Evolutionary conservation across 2,797 vertebrate species (phyloP).

Genomic region (Silurus lanzhouensis): DNA sequence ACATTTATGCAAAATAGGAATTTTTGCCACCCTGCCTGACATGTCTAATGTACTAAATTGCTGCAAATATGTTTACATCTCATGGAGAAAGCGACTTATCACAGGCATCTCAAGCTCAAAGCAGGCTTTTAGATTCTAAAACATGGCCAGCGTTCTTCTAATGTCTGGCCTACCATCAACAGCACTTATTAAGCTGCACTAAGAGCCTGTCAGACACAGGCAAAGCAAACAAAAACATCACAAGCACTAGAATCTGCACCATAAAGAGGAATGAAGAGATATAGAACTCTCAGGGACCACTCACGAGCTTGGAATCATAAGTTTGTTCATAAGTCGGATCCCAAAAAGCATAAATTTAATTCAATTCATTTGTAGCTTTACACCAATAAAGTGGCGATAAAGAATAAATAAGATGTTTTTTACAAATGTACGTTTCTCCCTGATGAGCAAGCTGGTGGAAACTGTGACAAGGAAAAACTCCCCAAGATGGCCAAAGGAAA

Average conservation of each 20-base stretch:
- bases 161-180: conserved; percentile 11
- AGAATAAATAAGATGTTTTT: too few relatives aligned
- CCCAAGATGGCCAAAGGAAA: too few relatives aligned
- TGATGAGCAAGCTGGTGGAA: too few relatives aligned
- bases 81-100: conserved; percentile 21
- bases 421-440: too few relatives aligned
- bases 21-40: neutral
- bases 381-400: too few relatives aligned
- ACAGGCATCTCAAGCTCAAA: neutral
- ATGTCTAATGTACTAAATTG: neutral
- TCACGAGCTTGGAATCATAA: neutral
- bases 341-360: neutral
- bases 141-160: conserved; percentile 12
- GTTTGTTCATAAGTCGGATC: neutral
- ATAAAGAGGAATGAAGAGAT: neutral
- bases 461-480: too few relatives aligned
- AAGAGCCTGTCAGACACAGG: conserved; percentile 11
- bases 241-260: neutral
- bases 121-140: conserved; percentile 2
- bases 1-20: neutral
- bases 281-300: neutral
- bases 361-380: too few relatives aligned
- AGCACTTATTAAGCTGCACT: conserved; percentile 14
- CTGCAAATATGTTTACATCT: conserved; percentile 22
- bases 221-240: neutral